These are phyloP conservation scores for Mamestra brassicae DNA, from an alignment of 2,888 invertebrate genomes.

Conservation along the genomic window DNA sequence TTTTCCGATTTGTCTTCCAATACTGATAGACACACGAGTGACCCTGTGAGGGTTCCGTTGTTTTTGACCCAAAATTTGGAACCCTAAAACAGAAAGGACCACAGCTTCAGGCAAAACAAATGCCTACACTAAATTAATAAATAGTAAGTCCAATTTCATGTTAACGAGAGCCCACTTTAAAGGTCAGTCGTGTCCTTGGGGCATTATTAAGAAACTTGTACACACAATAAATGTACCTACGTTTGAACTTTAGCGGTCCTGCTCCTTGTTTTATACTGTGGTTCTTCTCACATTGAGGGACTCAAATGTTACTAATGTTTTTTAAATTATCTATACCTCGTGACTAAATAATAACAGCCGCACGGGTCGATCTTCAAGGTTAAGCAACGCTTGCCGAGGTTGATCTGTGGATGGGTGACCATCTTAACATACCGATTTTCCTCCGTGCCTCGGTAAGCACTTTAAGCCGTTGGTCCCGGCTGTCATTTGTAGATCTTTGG, in stretches of 20 bases:
- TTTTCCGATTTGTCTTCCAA: too few relatives aligned
- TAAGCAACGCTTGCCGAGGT: too few relatives aligned
- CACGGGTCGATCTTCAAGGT: too few relatives aligned
- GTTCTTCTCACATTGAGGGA: background rate
- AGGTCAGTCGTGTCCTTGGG: constrained; percentile 16
- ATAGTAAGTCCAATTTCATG: background rate
- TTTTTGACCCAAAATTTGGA: background rate
- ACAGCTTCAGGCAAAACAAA: constrained; percentile 10
- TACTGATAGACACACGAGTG: background rate
- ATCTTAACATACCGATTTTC: too few relatives aligned
- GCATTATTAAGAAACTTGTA: constrained; percentile 49
- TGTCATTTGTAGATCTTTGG: too few relatives aligned
- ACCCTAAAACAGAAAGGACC: background rate
- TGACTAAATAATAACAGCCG: too few relatives aligned
- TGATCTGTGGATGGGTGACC: too few relatives aligned
- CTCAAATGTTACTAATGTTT: background rate
- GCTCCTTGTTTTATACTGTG: background rate
- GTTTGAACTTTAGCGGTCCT: constrained; percentile 12
- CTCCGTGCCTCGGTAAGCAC: too few relatives aligned
- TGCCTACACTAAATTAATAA: background rate
- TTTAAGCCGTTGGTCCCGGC: too few relatives aligned
- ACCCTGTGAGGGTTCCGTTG: background rate
- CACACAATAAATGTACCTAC: constrained; percentile 19
- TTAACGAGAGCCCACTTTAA: constrained; percentile 30
- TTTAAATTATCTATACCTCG: background rate